phyloP scores from a whole-genome alignment of 1,140 invertebrate genomes.

The Solenopsis invicta region DNA sequence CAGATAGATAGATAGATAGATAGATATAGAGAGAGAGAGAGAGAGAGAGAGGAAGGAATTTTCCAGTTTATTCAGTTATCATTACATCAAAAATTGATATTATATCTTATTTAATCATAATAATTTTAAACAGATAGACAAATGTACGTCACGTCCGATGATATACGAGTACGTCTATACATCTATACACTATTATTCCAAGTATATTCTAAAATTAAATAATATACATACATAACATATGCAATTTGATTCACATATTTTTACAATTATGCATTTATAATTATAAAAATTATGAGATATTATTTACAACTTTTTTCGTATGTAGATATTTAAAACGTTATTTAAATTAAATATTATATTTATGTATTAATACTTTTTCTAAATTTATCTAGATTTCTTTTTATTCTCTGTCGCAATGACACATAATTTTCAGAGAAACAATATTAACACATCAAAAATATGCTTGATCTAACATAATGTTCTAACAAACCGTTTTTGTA shows the following conservation, averaged over 20 bases:
- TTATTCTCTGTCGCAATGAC: not conserved
- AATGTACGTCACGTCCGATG: too few species aligned
- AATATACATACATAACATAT: not conserved
- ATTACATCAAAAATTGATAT: not conserved
- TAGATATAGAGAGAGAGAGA: too few species aligned
- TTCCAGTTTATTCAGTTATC: not conserved
- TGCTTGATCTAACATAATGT: slow-evolving; percentile 2
- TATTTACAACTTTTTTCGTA: not conserved
- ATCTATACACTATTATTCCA: not conserved
- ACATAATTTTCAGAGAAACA: not conserved
- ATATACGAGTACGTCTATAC: not conserved
- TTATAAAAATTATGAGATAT: not conserved
- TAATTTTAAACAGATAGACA: not conserved
- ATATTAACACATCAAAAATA: not conserved
- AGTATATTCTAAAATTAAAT: not conserved
- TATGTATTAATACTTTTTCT: not conserved
- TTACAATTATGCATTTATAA: not conserved
- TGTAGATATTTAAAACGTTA: not conserved
- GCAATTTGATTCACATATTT: not conserved
- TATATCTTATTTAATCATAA: not conserved
- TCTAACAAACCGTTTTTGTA: not conserved
- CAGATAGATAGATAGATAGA: too few species aligned
- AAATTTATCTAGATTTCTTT: not conserved
- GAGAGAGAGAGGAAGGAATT: not conserved
- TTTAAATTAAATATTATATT: not conserved